phyloP scores from a whole-genome alignment of 2,888 invertebrate species.

The Trichogramma evanescens region DNA sequence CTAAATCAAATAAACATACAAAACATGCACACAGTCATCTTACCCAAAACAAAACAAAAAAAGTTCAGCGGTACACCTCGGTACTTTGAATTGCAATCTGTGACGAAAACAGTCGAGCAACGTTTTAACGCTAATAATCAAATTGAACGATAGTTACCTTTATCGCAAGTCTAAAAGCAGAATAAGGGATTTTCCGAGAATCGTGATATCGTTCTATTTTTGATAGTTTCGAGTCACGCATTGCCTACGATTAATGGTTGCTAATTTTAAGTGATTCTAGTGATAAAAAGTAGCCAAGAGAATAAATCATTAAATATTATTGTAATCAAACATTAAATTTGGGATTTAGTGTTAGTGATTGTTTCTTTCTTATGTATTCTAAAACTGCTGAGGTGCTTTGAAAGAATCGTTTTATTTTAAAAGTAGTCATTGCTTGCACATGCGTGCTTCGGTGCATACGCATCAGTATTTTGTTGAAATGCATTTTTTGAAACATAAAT shows the following conservation, averaged over 20 bases:
- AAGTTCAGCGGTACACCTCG: background rate
- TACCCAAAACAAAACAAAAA: background rate
- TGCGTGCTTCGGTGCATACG: too few species aligned
- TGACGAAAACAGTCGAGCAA: slow-evolving; percentile 13
- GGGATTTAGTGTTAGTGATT: slow-evolving; percentile 43
- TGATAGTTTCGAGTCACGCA: background rate
- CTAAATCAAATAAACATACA: background rate
- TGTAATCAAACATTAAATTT: slow-evolving; percentile 30
- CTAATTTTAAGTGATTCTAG: slow-evolving; percentile 9
- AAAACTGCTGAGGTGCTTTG: too few species aligned
- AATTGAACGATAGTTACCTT: slow-evolving; percentile 15
- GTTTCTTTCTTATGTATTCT: slow-evolving; percentile 8
- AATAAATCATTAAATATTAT: background rate
- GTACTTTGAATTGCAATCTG: slow-evolving; percentile 16
- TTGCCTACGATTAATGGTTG: slow-evolving; percentile 7
- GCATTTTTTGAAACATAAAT: slow-evolving; percentile 26
- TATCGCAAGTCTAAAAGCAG: slow-evolving; percentile 13
- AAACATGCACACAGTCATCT: too few species aligned
- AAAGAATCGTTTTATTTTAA: too few species aligned
- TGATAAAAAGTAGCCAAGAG: background rate
- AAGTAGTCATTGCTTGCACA: too few species aligned
- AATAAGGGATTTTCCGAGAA: slow-evolving; percentile 4
- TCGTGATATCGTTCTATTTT: background rate
- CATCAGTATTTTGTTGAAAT: too few species aligned
- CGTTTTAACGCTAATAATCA: background rate